These are phyloP conservation scores for Camptogramma bilineatum DNA, from an alignment of 2,888 invertebrate genomes.

Conservation along the genomic window DNA sequence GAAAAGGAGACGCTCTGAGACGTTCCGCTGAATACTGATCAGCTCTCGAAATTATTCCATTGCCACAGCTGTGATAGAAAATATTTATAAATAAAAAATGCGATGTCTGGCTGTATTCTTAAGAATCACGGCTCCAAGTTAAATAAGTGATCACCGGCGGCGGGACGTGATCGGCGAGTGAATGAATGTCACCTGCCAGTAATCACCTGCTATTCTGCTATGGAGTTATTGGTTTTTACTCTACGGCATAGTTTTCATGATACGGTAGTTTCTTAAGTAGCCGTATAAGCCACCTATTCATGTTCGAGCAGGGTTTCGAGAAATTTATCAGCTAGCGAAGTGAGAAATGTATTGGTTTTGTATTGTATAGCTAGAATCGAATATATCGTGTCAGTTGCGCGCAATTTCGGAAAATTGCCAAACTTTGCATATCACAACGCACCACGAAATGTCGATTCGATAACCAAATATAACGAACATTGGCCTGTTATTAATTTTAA, in stretches of 20 bases:
- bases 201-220: slow-evolving; percentile 43
- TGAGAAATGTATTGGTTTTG: slow-evolving; percentile 12
- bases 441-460: slow-evolving; percentile 48
- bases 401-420: slow-evolving; percentile 10
- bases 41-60: slow-evolving; percentile 78
- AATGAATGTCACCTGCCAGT: slow-evolving; percentile 63
- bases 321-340: background rate
- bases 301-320: slow-evolving; percentile 1
- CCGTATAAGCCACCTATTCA: background rate
- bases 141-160: slow-evolving; percentile 83
- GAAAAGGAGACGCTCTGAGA: slow-evolving; percentile 58
- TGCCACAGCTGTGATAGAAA: slow-evolving; percentile 70
- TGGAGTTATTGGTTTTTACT: slow-evolving; percentile 24
- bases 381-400: slow-evolving; percentile 12
- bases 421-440: slow-evolving; percentile 32
- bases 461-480: slow-evolving; percentile 57
- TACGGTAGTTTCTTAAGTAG: slow-evolving; percentile 22
- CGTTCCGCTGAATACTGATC: slow-evolving; percentile 76
- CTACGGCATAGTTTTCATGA: slow-evolving; percentile 18
- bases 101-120: slow-evolving; percentile 73
- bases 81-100: slow-evolving; percentile 80
- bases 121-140: slow-evolving; percentile 80
- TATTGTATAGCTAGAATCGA: slow-evolving; percentile 14
- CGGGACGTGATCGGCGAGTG: slow-evolving; percentile 70
- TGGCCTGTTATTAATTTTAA: slow-evolving; percentile 68